Conservation (phyloP, 2,797 vertebrate genomes). For the Lutjanus argentimaculatus region DNA sequence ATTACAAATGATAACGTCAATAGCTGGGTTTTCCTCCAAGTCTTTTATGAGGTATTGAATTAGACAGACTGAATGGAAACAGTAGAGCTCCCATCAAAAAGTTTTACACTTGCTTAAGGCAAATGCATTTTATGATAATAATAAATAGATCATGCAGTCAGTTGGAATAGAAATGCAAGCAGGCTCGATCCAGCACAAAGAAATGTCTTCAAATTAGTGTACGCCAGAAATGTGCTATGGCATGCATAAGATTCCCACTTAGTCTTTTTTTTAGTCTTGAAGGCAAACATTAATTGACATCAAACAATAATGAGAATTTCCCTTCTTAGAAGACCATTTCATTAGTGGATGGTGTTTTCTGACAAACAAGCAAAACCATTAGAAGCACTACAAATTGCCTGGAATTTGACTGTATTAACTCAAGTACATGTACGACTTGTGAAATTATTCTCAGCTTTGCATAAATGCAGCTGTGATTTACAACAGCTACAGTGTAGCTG, state of each 20-base stretch:
- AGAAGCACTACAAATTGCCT: neutral
- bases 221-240: constrained; percentile 4
- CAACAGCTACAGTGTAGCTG: no score
- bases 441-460: neutral
- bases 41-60: constrained; percentile 56
- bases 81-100: constrained; percentile 35
- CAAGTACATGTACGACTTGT: neutral
- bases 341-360: neutral
- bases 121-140: constrained; percentile 36
- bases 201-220: constrained; percentile 3
- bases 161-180: constrained; percentile 28
- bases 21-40: constrained; percentile 19
- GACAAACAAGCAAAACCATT: neutral
- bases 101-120: constrained; percentile 34
- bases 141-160: constrained; percentile 50
- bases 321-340: neutral
- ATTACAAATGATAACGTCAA: constrained; percentile 47
- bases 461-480: neutral
- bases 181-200: constrained; percentile 19
- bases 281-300: constrained; percentile 8
- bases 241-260: neutral
- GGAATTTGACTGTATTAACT: neutral
- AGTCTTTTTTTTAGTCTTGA: constrained; percentile 17
- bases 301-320: constrained; percentile 1
- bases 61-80: constrained; percentile 44